Evolutionary conservation across 2,113 vertebrate species (phyloP).

Genomic region (Paraplagusia blochii): DNA sequence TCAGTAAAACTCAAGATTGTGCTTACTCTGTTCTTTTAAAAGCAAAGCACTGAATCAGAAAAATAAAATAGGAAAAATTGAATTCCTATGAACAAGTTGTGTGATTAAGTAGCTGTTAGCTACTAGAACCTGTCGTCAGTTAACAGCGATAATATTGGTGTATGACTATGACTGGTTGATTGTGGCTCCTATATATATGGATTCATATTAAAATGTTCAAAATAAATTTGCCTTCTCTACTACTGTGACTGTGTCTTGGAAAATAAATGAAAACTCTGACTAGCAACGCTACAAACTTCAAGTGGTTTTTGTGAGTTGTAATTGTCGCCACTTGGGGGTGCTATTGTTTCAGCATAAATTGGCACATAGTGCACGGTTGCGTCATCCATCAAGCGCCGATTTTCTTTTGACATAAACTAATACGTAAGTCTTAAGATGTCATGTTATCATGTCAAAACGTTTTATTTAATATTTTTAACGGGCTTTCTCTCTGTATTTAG

Average conservation of each 20-base stretch:
- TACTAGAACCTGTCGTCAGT: too few species aligned
- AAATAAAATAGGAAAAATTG: slow-evolving; percentile 10
- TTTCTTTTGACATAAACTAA: too few species aligned
- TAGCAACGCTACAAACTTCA: too few species aligned
- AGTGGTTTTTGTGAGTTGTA: not conserved
- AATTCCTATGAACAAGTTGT: too few species aligned
- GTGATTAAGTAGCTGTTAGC: too few species aligned
- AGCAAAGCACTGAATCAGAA: slow-evolving; percentile 27
- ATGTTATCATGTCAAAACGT: too few species aligned
- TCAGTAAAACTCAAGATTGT: slow-evolving; percentile 27
- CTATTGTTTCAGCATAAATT: not conserved
- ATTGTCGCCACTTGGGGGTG: slow-evolving; percentile 20
- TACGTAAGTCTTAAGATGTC: too few species aligned
- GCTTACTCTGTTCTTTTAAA: slow-evolving; percentile 17
- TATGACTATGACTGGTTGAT: too few species aligned
- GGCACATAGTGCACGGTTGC: not conserved
- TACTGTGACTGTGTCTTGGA: slow-evolving; percentile 13
- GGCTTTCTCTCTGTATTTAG: too few species aligned
- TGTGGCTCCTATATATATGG: not conserved
- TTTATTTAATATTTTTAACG: too few species aligned
- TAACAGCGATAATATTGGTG: too few species aligned
- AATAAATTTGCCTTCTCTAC: slow-evolving; percentile 11
- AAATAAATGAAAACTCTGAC: slow-evolving; percentile 6
- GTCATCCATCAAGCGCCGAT: too few species aligned
- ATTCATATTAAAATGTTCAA: slow-evolving; percentile 20